Evolutionary conservation across 2,888 invertebrate genomes (phyloP).

Genomic region (Drosophila infuscata): DNA sequence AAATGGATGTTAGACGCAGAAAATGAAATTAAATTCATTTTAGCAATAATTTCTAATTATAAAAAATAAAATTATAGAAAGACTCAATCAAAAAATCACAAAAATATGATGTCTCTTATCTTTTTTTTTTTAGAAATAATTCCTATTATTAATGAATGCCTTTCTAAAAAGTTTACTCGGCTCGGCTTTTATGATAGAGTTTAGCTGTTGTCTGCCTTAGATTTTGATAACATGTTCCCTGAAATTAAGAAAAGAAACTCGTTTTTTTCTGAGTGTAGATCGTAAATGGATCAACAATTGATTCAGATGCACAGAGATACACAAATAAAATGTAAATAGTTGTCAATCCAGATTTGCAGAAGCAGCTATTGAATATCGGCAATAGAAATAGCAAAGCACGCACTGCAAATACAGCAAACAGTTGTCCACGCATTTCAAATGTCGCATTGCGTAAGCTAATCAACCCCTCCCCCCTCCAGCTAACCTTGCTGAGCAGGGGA

Average conservation of each 20-base stretch:
- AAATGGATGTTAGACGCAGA: background rate
- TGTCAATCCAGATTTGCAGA: background rate
- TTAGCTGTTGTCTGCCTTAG: background rate
- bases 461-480: background rate
- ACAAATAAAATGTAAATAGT: background rate
- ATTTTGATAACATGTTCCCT: too few species aligned
- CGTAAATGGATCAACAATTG: background rate
- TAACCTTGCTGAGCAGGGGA: background rate
- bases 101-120: too few species aligned
- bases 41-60: too few species aligned
- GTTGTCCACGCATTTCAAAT: slow-evolving; percentile 9
- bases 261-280: background rate
- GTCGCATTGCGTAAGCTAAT: slow-evolving; percentile 48
- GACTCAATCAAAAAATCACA: too few species aligned
- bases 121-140: too few species aligned
- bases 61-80: too few species aligned
- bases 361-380: background rate
- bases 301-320: background rate
- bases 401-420: background rate
- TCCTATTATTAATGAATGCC: background rate
- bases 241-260: background rate
- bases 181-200: background rate
- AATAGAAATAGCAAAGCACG: background rate
- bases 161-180: background rate
- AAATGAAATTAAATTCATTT: too few species aligned